Conservation (phyloP, 2,888 invertebrate species). For the Dermolepida albohirtum region DNA sequence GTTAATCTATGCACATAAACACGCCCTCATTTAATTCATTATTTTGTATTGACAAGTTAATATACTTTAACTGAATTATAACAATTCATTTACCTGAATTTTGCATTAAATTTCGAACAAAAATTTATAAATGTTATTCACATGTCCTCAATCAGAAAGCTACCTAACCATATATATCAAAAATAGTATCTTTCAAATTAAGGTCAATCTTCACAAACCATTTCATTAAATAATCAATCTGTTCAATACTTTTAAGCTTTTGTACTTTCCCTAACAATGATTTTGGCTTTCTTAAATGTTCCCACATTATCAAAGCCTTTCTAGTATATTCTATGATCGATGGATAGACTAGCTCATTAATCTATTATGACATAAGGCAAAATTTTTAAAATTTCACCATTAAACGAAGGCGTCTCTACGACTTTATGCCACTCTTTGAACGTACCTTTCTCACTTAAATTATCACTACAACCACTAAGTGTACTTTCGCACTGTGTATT, state of each 20-base stretch:
- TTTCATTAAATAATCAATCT: slow-evolving; percentile 21
- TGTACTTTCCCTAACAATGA: slow-evolving; percentile 26
- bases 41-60: too few relatives aligned
- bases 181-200: background rate
- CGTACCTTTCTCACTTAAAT: slow-evolving; percentile 48
- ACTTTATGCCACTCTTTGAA: slow-evolving; percentile 96
- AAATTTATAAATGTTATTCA: too few relatives aligned
- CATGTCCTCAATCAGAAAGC: too few relatives aligned
- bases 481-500: slow-evolving; percentile 42
- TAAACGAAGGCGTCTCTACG: slow-evolving; percentile 77
- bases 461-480: slow-evolving; percentile 51
- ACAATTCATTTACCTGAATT: too few relatives aligned
- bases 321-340: slow-evolving; percentile 39
- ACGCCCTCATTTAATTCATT: too few relatives aligned
- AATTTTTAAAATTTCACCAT: slow-evolving; percentile 87
- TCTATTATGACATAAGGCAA: slow-evolving; percentile 98
- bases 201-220: background rate
- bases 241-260: slow-evolving; percentile 13
- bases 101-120: too few relatives aligned
- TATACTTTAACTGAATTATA: too few relatives aligned
- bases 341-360: slow-evolving; percentile 67
- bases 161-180: too few relatives aligned
- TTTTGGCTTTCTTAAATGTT: slow-evolving; percentile 9
- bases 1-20: too few relatives aligned
- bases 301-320: slow-evolving; percentile 17